Percentiles rank a stretch among this genome's conserved stretches.
phyloP scores from a whole-genome alignment of 2,797 vertebrate species.

The Potorous gilbertii region DNA sequence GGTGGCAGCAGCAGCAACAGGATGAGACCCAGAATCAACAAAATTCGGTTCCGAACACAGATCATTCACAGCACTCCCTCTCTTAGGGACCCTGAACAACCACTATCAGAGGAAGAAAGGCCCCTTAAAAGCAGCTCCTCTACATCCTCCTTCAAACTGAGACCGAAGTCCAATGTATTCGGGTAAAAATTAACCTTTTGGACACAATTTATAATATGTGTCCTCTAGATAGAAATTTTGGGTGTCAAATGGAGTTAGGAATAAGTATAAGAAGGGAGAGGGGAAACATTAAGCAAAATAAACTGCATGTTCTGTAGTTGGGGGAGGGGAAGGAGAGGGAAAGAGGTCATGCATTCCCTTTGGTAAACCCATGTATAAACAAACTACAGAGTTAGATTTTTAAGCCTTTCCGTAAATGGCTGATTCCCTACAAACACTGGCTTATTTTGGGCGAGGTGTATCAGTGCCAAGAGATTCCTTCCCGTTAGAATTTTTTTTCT shows the following conservation, averaged over 20 bases:
- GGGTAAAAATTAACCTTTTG: slow-evolving; percentile 81
- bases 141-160: slow-evolving; percentile 82
- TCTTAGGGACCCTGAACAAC: slow-evolving; percentile 74
- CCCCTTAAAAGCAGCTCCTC: slow-evolving; percentile 75
- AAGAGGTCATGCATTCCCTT: not conserved
- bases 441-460: not conserved
- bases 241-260: not conserved
- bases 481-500: not conserved
- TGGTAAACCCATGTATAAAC: not conserved
- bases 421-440: not conserved
- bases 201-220: slow-evolving; percentile 23
- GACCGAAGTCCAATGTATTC: slow-evolving; percentile 91
- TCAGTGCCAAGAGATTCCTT: slow-evolving; percentile 30
- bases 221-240: not conserved
- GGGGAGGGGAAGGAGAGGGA: not conserved
- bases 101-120: slow-evolving; percentile 78
- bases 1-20: slow-evolving; percentile 80
- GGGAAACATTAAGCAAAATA: not conserved
- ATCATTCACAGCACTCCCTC: slow-evolving; percentile 90
- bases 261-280: slow-evolving; percentile 3
- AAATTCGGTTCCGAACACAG: slow-evolving; percentile 88
- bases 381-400: not conserved
- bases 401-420: not conserved
- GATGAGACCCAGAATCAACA: slow-evolving; percentile 89
- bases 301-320: not conserved